Base-by-base conservation (phyloP, 2,888 invertebrate genomes). In the Abrostola triplasia region DNA sequence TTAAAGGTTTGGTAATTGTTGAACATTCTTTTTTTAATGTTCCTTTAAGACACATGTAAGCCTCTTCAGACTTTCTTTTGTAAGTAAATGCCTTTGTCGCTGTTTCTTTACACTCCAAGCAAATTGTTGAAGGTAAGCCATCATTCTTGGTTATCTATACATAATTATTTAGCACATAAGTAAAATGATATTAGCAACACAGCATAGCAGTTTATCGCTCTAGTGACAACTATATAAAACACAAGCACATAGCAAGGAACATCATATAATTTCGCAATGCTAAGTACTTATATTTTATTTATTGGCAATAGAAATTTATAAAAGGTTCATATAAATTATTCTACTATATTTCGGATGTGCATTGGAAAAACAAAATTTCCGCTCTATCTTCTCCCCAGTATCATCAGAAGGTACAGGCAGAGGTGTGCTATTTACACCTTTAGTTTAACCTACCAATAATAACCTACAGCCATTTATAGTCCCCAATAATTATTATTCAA, bases 91-190 rank as follows among this genome's bases (percentile, higher is more conserved):
- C 94, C 55, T 81, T 88, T 24, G 81, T 73, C 6, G 92, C 93
- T 51, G 90, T 91, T 37, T 90, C 87, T 64, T 85, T 89, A 69
- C 95, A 95, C 8, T 86, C 83, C 8, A 73, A 76, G 68, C 95
- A 95, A 66, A 95, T 88, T 57, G 88, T 90, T 37, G 87, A 73
- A 6, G 95, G 95, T 40, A 93, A 77, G 4, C 92, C 93, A 88
- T 95, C 95, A 50, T 85, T 87, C 76, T 82, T 85, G 52, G 80
- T 80, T 68, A 93, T 89, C 94, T 94, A 78, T n/a, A 74, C 66
- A 47, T 36, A 53, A 49, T 54, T 37, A 40, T 11, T 53, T 36
- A 36, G 53, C 41, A 65, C 7, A 48, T 47, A 40, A 5, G 0
- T n/a, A 11, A 5, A 6, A 40, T 36, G 37, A 53, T 5, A 47